Percentiles rank a stretch among this genome's conserved stretches.
These are phyloP conservation scores for Drosophila fulvimacula DNA, from an alignment of 2,888 invertebrate genomes.

Conservation along the genomic window DNA sequence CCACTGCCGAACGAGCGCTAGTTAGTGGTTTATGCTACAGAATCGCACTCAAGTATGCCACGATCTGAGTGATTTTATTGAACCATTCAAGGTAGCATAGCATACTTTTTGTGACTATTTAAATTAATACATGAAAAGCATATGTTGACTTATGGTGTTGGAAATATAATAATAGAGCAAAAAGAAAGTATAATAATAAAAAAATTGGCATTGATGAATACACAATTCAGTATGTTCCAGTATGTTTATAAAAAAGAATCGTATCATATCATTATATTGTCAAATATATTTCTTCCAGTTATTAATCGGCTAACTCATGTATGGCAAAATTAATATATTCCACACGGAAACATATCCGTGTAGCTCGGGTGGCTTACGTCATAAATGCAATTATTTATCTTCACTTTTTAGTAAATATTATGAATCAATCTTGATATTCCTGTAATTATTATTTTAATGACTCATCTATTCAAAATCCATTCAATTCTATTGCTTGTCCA, in stretches of 20 bases:
- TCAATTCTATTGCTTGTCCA: background rate
- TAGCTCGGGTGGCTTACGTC: background rate
- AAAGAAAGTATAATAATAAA: too few relatives aligned
- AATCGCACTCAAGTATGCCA: conserved; percentile 4
- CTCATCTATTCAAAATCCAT: conserved; percentile 3
- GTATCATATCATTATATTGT: too few relatives aligned
- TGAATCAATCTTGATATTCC: background rate
- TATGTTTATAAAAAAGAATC: too few relatives aligned
- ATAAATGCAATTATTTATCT: background rate
- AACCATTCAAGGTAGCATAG: background rate
- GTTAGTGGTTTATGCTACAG: background rate
- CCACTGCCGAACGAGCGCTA: too few relatives aligned
- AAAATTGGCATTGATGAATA: background rate
- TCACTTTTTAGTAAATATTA: background rate
- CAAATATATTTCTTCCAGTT: too few relatives aligned
- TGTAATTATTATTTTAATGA: background rate
- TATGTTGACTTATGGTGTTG: too few relatives aligned
- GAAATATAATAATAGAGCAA: too few relatives aligned
- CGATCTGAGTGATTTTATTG: background rate
- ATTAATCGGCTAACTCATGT: too few relatives aligned
- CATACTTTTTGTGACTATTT: background rate
- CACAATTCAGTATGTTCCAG: background rate
- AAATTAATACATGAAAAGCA: too few relatives aligned
- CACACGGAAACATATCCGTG: background rate
- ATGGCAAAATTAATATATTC: background rate